Conservation (phyloP, 2,113 vertebrate species). For the Lagopus leucura region DNA sequence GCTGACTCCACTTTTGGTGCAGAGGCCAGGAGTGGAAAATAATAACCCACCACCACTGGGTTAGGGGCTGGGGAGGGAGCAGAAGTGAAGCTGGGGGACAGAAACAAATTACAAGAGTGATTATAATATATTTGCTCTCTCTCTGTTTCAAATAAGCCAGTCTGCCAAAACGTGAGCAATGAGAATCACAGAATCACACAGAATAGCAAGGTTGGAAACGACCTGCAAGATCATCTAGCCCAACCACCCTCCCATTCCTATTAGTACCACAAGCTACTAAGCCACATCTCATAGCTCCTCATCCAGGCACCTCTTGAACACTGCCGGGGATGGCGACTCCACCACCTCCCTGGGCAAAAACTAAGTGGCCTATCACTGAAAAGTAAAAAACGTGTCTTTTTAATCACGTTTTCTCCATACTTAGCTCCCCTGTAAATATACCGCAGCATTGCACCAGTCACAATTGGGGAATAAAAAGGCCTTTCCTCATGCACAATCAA, state of each 20-base stretch:
- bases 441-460: background rate
- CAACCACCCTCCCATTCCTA: too few species aligned
- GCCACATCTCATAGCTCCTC: too few species aligned
- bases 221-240: too few species aligned
- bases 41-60: background rate
- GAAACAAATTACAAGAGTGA: background rate
- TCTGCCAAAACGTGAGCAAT: background rate
- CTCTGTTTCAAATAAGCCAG: background rate
- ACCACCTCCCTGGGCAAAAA: background rate
- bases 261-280: too few species aligned
- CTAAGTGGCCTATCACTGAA: background rate
- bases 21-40: background rate
- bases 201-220: too few species aligned
- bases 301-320: too few species aligned
- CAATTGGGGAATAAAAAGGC: background rate
- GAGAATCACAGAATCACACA: too few species aligned
- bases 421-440: conserved; percentile 1
- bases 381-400: background rate
- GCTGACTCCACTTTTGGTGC: background rate
- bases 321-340: too few species aligned
- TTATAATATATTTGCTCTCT: background rate
- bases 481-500: background rate
- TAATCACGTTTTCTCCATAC: background rate
- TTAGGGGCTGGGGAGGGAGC: background rate
- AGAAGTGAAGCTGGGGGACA: background rate